A percentile compares a stretch with the other conserved stretches of the same genome.
Evolutionary conservation across 2,113 vertebrate species (phyloP).

Genomic region (Sturnira hondurensis): DNA sequence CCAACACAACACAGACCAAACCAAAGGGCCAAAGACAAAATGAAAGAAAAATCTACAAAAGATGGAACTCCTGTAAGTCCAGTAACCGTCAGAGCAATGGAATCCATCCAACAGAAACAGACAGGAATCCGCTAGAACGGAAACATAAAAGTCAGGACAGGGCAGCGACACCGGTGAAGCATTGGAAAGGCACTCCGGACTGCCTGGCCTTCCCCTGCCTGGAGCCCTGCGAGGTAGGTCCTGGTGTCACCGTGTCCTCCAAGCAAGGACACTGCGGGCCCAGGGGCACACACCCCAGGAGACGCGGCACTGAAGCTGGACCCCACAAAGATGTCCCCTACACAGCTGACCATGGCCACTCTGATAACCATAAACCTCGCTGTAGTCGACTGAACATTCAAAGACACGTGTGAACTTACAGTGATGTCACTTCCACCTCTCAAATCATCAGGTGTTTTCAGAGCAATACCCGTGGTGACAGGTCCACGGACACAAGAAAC

Average conservation of each 20-base stretch:
- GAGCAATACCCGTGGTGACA: not conserved
- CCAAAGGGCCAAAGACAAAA: constrained; percentile 3
- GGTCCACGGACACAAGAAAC: not conserved
- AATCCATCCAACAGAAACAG: not conserved
- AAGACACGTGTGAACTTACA: not conserved
- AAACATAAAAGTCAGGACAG: not conserved
- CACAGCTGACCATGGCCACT: not conserved
- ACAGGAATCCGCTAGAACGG: not conserved
- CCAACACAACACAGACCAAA: not conserved
- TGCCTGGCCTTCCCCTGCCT: not conserved
- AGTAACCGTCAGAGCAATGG: not conserved
- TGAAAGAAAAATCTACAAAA: not conserved
- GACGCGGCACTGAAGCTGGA: not conserved
- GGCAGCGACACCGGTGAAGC: not conserved
- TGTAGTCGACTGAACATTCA: not conserved
- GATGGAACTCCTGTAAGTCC: not conserved
- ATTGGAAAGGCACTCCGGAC: not conserved
- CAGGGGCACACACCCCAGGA: not conserved
- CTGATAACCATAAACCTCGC: not conserved
- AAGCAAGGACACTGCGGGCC: not conserved
- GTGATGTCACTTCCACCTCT: not conserved
- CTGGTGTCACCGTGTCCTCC: not conserved
- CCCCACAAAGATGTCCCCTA: not conserved
- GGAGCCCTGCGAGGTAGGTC: not conserved
- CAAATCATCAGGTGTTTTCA: not conserved